A percentile compares a stretch with the other conserved stretches of the same genome.
phyloP scores from a whole-genome alignment of 2,888 invertebrate genomes.

The Camptogramma bilineatum region DNA sequence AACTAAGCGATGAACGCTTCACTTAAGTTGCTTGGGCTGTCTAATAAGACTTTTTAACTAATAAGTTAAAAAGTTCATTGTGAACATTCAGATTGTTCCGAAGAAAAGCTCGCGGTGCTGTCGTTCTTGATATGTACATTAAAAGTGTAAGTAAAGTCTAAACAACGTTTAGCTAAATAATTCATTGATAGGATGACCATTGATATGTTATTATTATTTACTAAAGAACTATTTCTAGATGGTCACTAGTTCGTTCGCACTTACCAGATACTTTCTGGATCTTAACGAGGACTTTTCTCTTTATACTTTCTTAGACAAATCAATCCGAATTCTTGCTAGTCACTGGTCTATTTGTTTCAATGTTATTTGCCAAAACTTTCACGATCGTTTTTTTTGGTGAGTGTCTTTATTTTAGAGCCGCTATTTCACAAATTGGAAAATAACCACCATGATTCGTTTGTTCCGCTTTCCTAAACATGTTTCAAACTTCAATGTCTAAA shows the following conservation, averaged over 20 bases:
- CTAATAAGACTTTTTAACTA: too few species aligned
- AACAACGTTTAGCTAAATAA: background rate
- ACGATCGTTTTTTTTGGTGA: slow-evolving; percentile 26
- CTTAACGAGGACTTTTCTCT: background rate
- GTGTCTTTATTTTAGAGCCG: slow-evolving; percentile 33
- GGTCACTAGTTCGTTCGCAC: background rate
- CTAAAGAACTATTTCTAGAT: background rate
- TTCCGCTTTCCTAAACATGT: slow-evolving; percentile 70
- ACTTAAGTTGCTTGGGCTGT: too few species aligned
- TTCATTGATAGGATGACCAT: background rate
- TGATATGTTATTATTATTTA: background rate
- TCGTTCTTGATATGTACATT: background rate
- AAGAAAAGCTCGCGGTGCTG: too few species aligned
- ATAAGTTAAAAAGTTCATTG: too few species aligned
- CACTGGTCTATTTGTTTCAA: slow-evolving; percentile 28
- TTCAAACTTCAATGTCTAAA: slow-evolving; percentile 52
- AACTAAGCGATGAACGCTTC: too few species aligned
- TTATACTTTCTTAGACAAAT: slow-evolving; percentile 4
- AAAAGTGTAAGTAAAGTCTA: background rate
- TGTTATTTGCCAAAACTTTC: slow-evolving; percentile 31
- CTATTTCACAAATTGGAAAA: slow-evolving; percentile 51
- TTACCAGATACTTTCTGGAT: background rate
- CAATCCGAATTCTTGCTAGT: slow-evolving; percentile 12
- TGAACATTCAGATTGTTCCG: too few species aligned
- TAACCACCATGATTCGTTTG: slow-evolving; percentile 54